Conservation (phyloP, 1,140 invertebrate species). For the Brachystomella parvula region DNA sequence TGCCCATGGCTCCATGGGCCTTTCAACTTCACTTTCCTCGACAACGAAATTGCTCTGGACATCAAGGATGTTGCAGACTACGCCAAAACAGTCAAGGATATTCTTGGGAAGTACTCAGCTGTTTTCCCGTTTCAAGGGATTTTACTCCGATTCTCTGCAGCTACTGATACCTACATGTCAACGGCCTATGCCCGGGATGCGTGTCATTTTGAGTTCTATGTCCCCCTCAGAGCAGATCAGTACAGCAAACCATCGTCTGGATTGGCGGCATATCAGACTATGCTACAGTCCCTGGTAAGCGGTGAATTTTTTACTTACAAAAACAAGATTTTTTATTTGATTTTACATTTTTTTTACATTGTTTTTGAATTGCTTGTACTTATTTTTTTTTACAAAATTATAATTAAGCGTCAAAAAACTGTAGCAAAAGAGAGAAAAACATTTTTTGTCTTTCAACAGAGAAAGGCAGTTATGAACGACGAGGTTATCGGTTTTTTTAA, state of each 20-base stretch:
- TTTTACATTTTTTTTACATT: neutral
- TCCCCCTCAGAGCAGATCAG: slow-evolving; percentile 2
- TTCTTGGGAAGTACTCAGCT: slow-evolving; percentile 12
- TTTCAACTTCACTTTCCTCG: slow-evolving; percentile 13
- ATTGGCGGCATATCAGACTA: slow-evolving; percentile 23
- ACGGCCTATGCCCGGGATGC: slow-evolving; percentile 11
- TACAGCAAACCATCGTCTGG: neutral
- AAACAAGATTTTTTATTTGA: neutral
- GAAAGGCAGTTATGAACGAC: too few species aligned
- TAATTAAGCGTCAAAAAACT: neutral
- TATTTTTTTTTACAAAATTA: neutral
- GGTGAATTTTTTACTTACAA: neutral
- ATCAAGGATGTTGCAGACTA: slow-evolving; percentile 9
- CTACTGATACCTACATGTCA: neutral
- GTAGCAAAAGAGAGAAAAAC: neutral
- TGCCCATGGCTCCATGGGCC: slow-evolving; percentile 23
- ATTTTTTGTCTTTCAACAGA: too few species aligned
- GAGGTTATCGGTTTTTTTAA: too few species aligned
- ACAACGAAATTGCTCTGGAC: slow-evolving; percentile 20
- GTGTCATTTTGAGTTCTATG: slow-evolving; percentile 5
- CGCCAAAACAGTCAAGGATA: slow-evolving; percentile 7
- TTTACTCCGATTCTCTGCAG: slow-evolving; percentile 20
- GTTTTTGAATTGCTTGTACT: neutral
- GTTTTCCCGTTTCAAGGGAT: slow-evolving; percentile 20
- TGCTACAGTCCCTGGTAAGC: slow-evolving; percentile 20